Percentiles rank a stretch among this genome's conserved stretches.
phyloP scores from a whole-genome alignment of 2,888 invertebrate species.

The Lutraria lutraria region DNA sequence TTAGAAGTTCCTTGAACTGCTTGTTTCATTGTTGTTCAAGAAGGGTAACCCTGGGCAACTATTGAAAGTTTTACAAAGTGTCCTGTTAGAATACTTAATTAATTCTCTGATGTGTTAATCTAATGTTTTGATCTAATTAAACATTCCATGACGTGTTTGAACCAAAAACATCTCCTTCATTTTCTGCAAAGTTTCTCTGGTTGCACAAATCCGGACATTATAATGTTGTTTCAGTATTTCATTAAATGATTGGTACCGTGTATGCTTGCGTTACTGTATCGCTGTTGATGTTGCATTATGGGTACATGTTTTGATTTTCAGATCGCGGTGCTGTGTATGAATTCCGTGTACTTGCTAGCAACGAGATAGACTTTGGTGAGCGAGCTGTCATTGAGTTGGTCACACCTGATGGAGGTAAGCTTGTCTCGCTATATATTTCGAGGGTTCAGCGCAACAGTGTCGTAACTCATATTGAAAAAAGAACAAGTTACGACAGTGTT shows the following conservation, averaged over 20 bases:
- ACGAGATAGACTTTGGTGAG: constrained; percentile 97
- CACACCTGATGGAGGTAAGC: constrained; percentile 95
- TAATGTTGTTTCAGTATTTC: too few relatives aligned
- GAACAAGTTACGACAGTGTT: too few relatives aligned
- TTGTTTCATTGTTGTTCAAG: not conserved
- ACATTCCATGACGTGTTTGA: not conserved
- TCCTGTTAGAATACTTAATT: not conserved
- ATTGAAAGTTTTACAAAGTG: not conserved
- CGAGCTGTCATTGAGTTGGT: constrained; percentile 96
- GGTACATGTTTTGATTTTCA: constrained; percentile 69
- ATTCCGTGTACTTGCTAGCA: constrained; percentile 97
- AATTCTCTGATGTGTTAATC: constrained; percentile 2
- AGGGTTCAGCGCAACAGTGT: too few relatives aligned
- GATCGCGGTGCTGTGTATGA: constrained; percentile 98
- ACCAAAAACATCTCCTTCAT: not conserved
- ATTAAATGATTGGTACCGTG: too few relatives aligned
- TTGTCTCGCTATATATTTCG: too few relatives aligned
- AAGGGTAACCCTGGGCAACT: not conserved
- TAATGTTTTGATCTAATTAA: constrained; percentile 9
- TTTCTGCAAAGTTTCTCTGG: too few relatives aligned
- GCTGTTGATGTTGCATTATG: not conserved
- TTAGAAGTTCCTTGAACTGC: not conserved
- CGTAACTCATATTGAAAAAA: too few relatives aligned
- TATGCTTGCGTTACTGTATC: too few relatives aligned
- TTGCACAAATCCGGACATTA: too few relatives aligned